Base-by-base conservation (phyloP, 23 tunicate species). In the Diplosoma virens region DNA sequence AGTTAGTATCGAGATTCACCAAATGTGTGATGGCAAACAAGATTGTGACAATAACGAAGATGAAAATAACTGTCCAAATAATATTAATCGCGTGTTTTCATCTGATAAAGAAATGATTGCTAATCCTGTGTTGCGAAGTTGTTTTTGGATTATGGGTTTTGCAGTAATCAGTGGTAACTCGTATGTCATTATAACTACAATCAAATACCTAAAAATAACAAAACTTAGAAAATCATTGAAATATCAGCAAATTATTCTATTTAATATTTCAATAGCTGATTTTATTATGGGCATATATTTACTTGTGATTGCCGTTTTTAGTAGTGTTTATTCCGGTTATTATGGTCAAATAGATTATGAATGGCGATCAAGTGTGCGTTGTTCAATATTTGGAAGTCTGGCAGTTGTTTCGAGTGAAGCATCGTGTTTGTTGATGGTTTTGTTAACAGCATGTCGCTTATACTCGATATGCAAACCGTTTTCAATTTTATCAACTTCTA, bases 271-370 rank as follows among this genome's bases (percentile, higher is more conserved):
- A 20, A 23, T 81, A 2, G 77, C 95, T 9, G 87, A 87, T 69
- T 81, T 76, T 6, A 53, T 87, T 1, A 87, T 87, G 95, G 95
- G 78, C 1, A 47, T 87, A 17, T 87, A 87, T 54, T 72, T 87
- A 25, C 37, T 81, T 3, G 64, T 79, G 6, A 52, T 87, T 21
- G 81, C 95, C 14, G 33, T 68, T 23, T 35, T 81, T 14, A 27
- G 48, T 20, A 33, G 27, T 3, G 1, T 53, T 11, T 74, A 29
- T 46, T 53, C 82, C 18, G 95, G 95, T 24, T 7, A 0, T 1
- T 87, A 87, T 33, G 82, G 83, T 28, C 30, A 28, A 1, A 67
- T 55, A 14, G 87, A 87, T 58, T 79, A 52, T 9, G 31, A 41
- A 45, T 87, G 95, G 95, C 33, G 87, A 36, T 76, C 87, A 16